These are phyloP conservation scores for Drosophila testacea DNA, from an alignment of 2,888 invertebrate genomes.

Conservation along the genomic window DNA sequence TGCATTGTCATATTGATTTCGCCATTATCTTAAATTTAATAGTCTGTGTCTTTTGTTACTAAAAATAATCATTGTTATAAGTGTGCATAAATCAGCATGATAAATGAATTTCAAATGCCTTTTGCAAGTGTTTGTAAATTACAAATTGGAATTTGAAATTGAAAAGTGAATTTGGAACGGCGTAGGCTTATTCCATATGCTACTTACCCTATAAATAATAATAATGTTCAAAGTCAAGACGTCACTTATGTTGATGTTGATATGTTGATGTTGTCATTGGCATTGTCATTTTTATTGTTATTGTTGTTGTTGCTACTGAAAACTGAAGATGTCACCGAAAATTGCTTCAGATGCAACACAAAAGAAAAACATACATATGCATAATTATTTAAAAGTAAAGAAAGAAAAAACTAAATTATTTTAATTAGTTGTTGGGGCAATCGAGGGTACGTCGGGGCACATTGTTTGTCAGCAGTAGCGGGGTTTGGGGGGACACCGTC, in stretches of 20 bases:
- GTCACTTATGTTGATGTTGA: constrained; percentile 22
- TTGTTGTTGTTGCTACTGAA: constrained; percentile 19
- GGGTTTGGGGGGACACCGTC: constrained; percentile 12
- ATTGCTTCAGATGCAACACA: constrained; percentile 55
- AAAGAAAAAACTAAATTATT: constrained; percentile 54
- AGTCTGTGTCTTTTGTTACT: constrained; percentile 1
- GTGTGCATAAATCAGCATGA: constrained; percentile 21
- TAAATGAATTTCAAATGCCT: constrained; percentile 13
- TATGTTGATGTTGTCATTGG: constrained; percentile 10
- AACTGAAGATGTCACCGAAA: constrained; percentile 56
- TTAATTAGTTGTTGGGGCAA: constrained; percentile 72
- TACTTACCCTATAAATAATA: constrained; percentile 10
- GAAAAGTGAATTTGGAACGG: constrained; percentile 23
- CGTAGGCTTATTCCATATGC: constrained; percentile 19
- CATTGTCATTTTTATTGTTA: constrained; percentile 20
- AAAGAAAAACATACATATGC: constrained; percentile 36
- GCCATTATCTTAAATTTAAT: not conserved
- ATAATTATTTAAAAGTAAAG: constrained; percentile 43
- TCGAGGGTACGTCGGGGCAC: constrained; percentile 36
- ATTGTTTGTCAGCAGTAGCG: constrained; percentile 5
- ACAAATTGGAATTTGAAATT: constrained; percentile 29
- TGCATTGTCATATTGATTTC: constrained; percentile 5
- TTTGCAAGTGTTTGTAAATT: constrained; percentile 29
- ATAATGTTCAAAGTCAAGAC: constrained; percentile 52
- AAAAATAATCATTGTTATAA: not conserved